Percentiles rank a stretch among this genome's conserved stretches.
Evolutionary conservation across 2,113 vertebrate genomes (phyloP).

Genomic region (Cheirogaleus medius): DNA sequence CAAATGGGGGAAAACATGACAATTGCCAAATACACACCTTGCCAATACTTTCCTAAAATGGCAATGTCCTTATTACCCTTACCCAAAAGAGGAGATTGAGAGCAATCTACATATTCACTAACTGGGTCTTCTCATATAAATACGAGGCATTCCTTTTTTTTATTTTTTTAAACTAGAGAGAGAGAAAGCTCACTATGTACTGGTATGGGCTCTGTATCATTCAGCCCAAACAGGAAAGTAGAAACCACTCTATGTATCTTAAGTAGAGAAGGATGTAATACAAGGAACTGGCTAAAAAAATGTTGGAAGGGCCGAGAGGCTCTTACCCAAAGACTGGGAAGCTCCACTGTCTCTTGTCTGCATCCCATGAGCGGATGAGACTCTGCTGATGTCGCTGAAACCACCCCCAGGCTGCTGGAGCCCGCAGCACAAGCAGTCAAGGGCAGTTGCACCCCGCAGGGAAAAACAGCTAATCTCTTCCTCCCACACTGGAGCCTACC

Average conservation of each 20-base stretch:
- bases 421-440: background rate
- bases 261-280: background rate
- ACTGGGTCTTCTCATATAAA: background rate
- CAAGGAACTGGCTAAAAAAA: background rate
- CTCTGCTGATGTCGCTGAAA: background rate
- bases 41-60: background rate
- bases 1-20: background rate
- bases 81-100: background rate
- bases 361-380: background rate
- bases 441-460: background rate
- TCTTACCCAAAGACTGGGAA: background rate
- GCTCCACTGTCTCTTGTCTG: background rate
- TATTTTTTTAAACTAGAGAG: background rate
- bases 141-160: background rate
- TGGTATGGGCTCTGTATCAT: background rate
- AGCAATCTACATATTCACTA: background rate
- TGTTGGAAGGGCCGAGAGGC: background rate
- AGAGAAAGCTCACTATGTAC: background rate
- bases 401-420: background rate
- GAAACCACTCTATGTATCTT: background rate
- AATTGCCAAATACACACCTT: background rate
- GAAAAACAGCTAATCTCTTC: background rate
- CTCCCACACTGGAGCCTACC: background rate
- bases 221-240: background rate
- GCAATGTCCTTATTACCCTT: background rate